These are phyloP conservation scores for Darevskia mixta DNA, from an alignment of 2,797 vertebrate species.

Conservation along the genomic window DNA sequence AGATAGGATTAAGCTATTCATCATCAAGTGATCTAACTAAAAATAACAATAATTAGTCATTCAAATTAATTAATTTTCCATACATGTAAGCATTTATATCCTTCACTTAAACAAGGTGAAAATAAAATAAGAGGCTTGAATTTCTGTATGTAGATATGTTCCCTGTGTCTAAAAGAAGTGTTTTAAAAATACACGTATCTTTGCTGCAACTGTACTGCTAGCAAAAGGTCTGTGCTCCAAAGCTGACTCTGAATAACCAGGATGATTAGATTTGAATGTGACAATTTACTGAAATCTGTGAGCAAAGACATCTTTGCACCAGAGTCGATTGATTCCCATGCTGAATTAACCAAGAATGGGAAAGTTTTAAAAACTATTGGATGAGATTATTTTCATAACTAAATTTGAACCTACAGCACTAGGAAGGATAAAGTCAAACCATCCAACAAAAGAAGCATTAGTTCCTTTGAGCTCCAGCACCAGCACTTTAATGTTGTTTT, in stretches of 20 bases:
- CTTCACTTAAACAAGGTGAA: constrained; percentile 6
- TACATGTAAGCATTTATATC: constrained; percentile 67
- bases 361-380: constrained; percentile 17
- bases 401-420: constrained; percentile 48
- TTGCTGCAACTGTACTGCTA: neutral
- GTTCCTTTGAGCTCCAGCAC: neutral
- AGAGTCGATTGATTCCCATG: neutral
- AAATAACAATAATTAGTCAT: constrained; percentile 49
- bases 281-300: neutral
- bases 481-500: constrained; percentile 48
- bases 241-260: constrained; percentile 33
- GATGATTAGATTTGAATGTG: constrained; percentile 30
- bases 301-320: neutral
- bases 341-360: neutral
- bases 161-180: neutral
- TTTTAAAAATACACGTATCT: neutral
- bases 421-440: constrained; percentile 16
- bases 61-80: constrained; percentile 69
- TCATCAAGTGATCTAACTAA: constrained; percentile 57
- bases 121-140: neutral
- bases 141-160: neutral
- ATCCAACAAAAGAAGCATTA: constrained; percentile 28
- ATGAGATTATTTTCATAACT: constrained; percentile 1
- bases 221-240: constrained; percentile 23
- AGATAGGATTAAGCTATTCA: constrained; percentile 63